A percentile compares a stretch with the other conserved stretches of the same genome.
Evolutionary conservation across 37 sponge, comb jelly and placozoan genomes (phyloP).

Genomic region (Chondrosia reniformis): DNA sequence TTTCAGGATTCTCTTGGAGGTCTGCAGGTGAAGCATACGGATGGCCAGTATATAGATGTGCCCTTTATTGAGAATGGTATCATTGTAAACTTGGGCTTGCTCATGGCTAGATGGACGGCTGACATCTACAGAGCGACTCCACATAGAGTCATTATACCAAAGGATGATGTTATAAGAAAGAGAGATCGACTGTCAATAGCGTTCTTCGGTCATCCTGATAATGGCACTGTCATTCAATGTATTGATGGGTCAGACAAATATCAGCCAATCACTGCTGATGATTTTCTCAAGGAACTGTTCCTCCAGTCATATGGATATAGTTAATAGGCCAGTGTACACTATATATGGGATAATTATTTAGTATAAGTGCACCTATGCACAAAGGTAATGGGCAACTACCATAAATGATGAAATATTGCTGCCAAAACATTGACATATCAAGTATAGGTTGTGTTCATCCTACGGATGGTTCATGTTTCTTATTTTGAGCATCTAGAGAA

Average conservation of each 20-base stretch:
- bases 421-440: too few species aligned
- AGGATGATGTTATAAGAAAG: constrained; percentile 12
- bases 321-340: too few species aligned
- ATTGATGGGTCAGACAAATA: constrained; percentile 76
- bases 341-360: too few species aligned
- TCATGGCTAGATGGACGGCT: constrained; percentile 70
- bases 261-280: constrained; percentile 60
- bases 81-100: constrained; percentile 69
- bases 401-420: too few species aligned
- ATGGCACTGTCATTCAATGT: constrained; percentile 40
- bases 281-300: constrained; percentile 8
- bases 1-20: constrained; percentile 68
- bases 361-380: too few species aligned
- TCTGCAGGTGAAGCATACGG: constrained; percentile 25
- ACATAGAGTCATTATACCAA: constrained; percentile 65
- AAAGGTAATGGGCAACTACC: too few species aligned
- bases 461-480: too few species aligned
- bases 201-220: constrained; percentile 73
- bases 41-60: constrained; percentile 62
- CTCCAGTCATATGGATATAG: not conserved
- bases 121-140: constrained; percentile 64
- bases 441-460: too few species aligned
- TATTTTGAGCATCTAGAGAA: too few species aligned
- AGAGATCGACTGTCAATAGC: constrained; percentile 61
- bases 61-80: constrained; percentile 46